Base-by-base conservation (phyloP, 1,140 invertebrate genomes). In the Maniola jurtina region DNA sequence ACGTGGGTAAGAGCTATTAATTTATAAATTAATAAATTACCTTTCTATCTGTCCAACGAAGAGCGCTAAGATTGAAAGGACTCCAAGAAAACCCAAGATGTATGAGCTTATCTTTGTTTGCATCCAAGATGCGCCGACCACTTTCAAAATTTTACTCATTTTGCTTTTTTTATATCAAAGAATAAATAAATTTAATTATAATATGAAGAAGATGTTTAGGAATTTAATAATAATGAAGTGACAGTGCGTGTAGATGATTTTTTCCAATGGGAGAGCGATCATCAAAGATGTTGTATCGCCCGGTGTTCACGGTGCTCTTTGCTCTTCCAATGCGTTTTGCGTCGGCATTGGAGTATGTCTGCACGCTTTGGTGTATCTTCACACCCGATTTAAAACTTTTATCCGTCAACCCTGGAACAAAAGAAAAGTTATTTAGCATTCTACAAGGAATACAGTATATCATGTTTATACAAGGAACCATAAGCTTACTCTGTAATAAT, bases 41-140 rank as follows among this genome's bases (percentile, higher is more conserved):
- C 92, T 92, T 80, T 94, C 94, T 66, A 93, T 94, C 76, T 94
- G 94, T 70, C 93, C 93, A 48, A 94, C 87, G 58, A 95, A 93
- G 59, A 95, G 92, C 33, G 94, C 93, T 62, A 94, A 90, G 47
- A 95, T 93, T 47, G 94, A 94, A 33, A 95, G 83, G 34, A 95
- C 80, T 59, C 92, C 93, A 68, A 95, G 92, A 71, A 93, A 91
- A 35, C 93, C 92, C 35, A 95, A 90, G 66, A 95, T 93, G 76
- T 94, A 95, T 14, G 94, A 94, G 71, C 94, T 94, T 73, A 95
- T 93, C 80, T 94, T 94, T 35, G 94, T 95, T 83, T 95, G 94
- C 67, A 94, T 91, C 95, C 94, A 95, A 62, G 94, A 95, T 80
- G 95, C 95, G 74, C 95, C 95, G 58, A 96, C 94, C 61, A 95